Base-by-base conservation (phyloP, 2,113 vertebrate genomes). In the Oenanthe oenanthe region DNA sequence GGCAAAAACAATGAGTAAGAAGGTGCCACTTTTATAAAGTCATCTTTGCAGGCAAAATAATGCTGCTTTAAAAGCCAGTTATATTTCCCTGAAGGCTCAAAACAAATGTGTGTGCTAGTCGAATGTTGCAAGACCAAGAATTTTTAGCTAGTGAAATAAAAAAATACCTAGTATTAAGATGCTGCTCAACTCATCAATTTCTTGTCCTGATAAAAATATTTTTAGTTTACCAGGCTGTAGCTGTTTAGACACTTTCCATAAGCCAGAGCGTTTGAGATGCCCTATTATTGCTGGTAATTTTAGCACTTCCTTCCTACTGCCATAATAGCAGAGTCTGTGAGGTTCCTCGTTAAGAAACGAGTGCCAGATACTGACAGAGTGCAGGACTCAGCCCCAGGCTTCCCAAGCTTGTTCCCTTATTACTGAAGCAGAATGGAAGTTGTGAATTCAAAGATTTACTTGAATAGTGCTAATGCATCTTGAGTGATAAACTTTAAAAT, bases 271-370 rank as follows among this genome's bases (percentile, higher is more conserved):
- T 91, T 96, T 86, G 95, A 94, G 92, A 94, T 96, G 85, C 82
- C 95, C 96, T 96, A 91, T 97, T 97, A 96, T 95, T 76, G 62
- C 85, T 72, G 66, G 88, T 71, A 88, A 96, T 94, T 96, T 97
- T 96, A 97, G 95, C 95, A 97, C 95, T 97, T 98, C 97, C 97
- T 98, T 98, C 97, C 97, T 97, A 80, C 60, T 94, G 86, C 93
- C 3, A 0, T 96, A 96, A 96, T 29, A 93, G 77, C 67, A 82
- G 77, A 92, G 94, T 95, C 90, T 98, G 88, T 91, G 85, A 94
- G 80, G 47, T 85, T 97, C 96, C 97, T 97, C 91, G 48, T 97
- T 97, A 96, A 32, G 79, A 89, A 87, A 94, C 1, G n/a, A 97
- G 94, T 66, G 92, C 91, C 93, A 93, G 90, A 86, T 86, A 96